Conservation (phyloP, 2,888 invertebrate genomes). For the Trichogramma evanescens region DNA sequence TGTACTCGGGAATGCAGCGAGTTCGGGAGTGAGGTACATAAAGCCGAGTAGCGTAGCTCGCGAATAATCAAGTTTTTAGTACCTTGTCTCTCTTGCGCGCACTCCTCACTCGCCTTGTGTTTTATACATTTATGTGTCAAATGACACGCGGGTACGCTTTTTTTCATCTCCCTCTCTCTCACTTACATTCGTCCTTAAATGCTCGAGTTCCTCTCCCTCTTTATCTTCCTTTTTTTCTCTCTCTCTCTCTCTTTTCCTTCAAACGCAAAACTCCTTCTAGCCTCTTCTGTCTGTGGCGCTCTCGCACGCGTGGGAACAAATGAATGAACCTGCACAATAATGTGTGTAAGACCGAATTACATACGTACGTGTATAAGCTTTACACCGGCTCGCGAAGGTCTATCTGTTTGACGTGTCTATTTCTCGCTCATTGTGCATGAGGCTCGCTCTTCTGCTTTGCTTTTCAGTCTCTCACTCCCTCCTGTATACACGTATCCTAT, state of each 20-base stretch:
- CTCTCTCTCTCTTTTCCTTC: slow-evolving; percentile 7
- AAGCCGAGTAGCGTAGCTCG: no score
- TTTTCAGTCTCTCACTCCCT: no score
- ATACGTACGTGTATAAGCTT: no score
- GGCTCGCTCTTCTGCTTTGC: no score
- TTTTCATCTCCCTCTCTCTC: not conserved
- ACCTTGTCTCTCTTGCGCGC: slow-evolving; percentile 8
- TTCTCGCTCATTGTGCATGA: no score
- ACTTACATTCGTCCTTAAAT: slow-evolving; percentile 17
- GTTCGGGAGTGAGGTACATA: no score
- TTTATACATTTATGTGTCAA: slow-evolving; percentile 44
- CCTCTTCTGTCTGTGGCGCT: not conserved
- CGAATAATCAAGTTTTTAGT: no score
- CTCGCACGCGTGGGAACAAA: slow-evolving; percentile 9
- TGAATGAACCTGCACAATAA: slow-evolving; percentile 18
- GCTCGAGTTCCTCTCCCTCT: slow-evolving; percentile 10
- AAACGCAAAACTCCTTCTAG: not conserved
- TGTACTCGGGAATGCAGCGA: no score
- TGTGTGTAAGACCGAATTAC: not conserved
- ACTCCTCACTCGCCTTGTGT: slow-evolving; percentile 42
- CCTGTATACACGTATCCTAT: no score
- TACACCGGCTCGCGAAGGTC: slow-evolving; percentile 6
- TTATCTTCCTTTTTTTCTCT: slow-evolving; percentile 8
- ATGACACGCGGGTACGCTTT: slow-evolving; percentile 34
- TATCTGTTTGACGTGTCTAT: not conserved